Conservation (phyloP, 2,113 vertebrate genomes). For the Sander lucioperca region DNA sequence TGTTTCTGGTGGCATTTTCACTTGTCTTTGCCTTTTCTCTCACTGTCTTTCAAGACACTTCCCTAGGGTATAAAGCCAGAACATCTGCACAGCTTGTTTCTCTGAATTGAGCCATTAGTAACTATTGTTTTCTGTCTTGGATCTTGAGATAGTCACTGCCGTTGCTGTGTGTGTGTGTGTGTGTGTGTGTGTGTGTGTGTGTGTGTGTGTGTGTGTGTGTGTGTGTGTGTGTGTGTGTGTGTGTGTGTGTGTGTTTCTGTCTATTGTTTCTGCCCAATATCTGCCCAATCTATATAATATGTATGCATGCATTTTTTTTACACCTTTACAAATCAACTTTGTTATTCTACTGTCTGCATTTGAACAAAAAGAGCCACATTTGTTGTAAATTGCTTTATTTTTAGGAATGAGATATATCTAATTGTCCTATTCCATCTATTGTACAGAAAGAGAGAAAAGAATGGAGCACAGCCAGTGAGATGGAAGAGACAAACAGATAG, state of each 20-base stretch:
- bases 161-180: not conserved
- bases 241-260: too few relatives aligned
- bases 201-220: not conserved
- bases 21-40: conserved; percentile 18
- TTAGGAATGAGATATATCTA: not conserved
- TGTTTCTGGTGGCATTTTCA: conserved; percentile 16
- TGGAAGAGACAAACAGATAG: not conserved
- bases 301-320: not conserved
- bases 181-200: not conserved
- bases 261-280: too few relatives aligned
- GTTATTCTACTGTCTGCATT: not conserved
- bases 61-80: not conserved
- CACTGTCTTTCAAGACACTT: conserved; percentile 11
- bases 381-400: conserved; percentile 8
- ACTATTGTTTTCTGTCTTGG: conserved; percentile 30
- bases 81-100: conserved; percentile 10
- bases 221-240: too few relatives aligned
- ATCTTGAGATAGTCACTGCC: not conserved
- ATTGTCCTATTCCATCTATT: not conserved
- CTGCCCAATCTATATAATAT: too few relatives aligned
- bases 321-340: not conserved
- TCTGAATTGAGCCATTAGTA: conserved; percentile 32
- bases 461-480: conserved; percentile 1
- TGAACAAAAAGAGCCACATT: not conserved
- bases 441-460: not conserved